These are phyloP conservation scores for Leuciscus idus DNA, from an alignment of 2,113 vertebrate genomes.

Conservation along the genomic window DNA sequence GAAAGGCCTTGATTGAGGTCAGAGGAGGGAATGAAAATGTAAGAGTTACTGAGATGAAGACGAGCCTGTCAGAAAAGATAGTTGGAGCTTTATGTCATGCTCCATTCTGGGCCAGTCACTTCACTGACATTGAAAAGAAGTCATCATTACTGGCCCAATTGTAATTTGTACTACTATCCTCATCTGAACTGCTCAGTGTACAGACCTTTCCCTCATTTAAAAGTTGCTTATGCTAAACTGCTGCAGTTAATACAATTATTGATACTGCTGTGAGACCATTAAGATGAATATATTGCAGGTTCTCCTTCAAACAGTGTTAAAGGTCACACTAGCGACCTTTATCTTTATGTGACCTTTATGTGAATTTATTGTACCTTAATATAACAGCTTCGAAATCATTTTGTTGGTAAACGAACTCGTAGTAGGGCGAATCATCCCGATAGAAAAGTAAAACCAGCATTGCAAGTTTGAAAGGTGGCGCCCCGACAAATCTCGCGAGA, in stretches of 20 bases:
- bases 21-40: slow-evolving; percentile 41
- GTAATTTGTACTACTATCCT: slow-evolving; percentile 25
- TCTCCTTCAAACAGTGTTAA: background rate
- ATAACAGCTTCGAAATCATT: too few relatives aligned
- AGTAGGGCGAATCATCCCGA: too few relatives aligned
- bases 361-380: too few relatives aligned
- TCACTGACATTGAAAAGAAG: slow-evolving; percentile 37
- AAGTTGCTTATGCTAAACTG: background rate
- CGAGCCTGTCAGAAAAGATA: slow-evolving; percentile 35
- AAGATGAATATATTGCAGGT: background rate
- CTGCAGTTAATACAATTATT: too few relatives aligned
- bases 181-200: background rate
- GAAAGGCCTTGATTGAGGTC: slow-evolving; percentile 39
- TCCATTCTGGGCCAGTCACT: slow-evolving; percentile 33
- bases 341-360: background rate
- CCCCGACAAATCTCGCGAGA: too few relatives aligned
- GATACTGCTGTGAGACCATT: background rate
- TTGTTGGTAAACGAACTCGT: too few relatives aligned
- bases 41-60: slow-evolving; percentile 28
- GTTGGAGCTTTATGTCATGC: slow-evolving; percentile 30
- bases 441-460: too few relatives aligned
- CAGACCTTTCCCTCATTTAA: background rate
- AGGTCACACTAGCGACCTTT: background rate
- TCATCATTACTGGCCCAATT: slow-evolving; percentile 41
- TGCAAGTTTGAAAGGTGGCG: too few relatives aligned